Conservation (phyloP, 2,888 invertebrate species). For the Trachelus tabidus region DNA sequence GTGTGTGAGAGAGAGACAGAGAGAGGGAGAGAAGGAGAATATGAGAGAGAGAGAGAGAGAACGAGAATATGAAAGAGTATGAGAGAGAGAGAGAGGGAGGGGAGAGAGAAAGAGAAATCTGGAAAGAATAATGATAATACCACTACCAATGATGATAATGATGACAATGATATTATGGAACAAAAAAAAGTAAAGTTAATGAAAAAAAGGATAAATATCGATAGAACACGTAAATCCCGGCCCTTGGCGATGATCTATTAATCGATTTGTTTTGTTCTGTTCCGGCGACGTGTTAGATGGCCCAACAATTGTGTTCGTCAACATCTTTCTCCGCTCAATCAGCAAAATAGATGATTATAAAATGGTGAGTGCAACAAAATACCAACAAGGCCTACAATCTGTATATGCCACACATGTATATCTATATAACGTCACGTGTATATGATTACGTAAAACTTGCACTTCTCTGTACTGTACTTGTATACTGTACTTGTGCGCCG, state of each 20-base stretch:
- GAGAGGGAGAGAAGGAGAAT: neutral
- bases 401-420: slow-evolving; percentile 31
- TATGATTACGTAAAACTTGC: slow-evolving; percentile 53
- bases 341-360: slow-evolving; percentile 99
- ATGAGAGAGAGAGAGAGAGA: neutral
- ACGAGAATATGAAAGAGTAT: neutral
- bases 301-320: slow-evolving; percentile 90
- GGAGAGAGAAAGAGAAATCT: neutral
- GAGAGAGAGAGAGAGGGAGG: slow-evolving; percentile 1
- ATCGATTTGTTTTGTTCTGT: slow-evolving; percentile 67
- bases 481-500: slow-evolving; percentile 44
- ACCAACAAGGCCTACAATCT: slow-evolving; percentile 50
- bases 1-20: neutral
- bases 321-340: slow-evolving; percentile 97
- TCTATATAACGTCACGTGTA: slow-evolving; percentile 51
- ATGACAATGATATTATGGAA: neutral
- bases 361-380: slow-evolving; percentile 85
- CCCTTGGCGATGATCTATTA: slow-evolving; percentile 34
- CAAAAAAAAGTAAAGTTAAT: slow-evolving; percentile 19
- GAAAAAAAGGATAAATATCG: slow-evolving; percentile 17
- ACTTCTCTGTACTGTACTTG: slow-evolving; percentile 56
- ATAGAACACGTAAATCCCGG: neutral
- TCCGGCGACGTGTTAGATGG: slow-evolving; percentile 73
- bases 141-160: neutral
- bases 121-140: neutral